A percentile compares a stretch with the other conserved stretches of the same genome.
These are phyloP conservation scores for Drosophila lutescens DNA, from an alignment of 2,888 invertebrate species.

Conservation along the genomic window DNA sequence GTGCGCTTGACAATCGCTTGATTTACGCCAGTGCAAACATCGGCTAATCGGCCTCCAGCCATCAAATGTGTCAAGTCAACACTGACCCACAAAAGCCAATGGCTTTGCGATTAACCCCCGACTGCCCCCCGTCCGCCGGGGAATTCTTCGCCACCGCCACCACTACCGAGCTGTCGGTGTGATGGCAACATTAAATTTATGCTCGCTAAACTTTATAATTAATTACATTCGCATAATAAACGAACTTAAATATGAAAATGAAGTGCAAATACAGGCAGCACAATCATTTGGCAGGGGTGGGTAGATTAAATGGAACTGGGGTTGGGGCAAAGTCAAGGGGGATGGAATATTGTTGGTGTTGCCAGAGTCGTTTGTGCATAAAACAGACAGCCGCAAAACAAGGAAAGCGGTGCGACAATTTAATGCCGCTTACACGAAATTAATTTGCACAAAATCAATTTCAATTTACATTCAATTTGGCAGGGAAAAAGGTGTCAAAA, in stretches of 20 bases:
- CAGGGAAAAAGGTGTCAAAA: conserved; percentile 6
- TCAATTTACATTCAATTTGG: conserved; percentile 52
- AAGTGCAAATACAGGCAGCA: conserved; percentile 64
- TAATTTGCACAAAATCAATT: conserved; percentile 74
- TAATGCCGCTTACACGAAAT: conserved; percentile 60
- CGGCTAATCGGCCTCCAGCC: conserved; percentile 25
- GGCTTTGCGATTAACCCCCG: conserved; percentile 15
- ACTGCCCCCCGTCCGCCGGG: conserved; percentile 3
- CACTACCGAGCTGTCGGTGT: conserved; percentile 22
- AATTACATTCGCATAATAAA: conserved; percentile 77
- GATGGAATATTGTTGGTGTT: conserved; percentile 2
- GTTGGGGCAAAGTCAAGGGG: background rate
- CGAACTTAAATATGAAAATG: conserved; percentile 74
- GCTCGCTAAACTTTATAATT: conserved; percentile 69
- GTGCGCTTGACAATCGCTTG: conserved; percentile 27
- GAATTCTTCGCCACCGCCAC: background rate
- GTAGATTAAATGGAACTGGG: conserved; percentile 3
- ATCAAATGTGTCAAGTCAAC: conserved; percentile 30
- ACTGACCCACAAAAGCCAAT: conserved; percentile 23
- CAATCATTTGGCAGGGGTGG: background rate
- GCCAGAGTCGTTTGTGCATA: conserved; percentile 12
- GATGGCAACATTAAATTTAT: conserved; percentile 62
- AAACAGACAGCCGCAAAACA: conserved; percentile 11
- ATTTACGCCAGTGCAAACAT: conserved; percentile 34
- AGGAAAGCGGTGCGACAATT: conserved; percentile 38